Base-by-base conservation (phyloP, 2,113 vertebrate genomes). In the Heterocephalus glaber region DNA sequence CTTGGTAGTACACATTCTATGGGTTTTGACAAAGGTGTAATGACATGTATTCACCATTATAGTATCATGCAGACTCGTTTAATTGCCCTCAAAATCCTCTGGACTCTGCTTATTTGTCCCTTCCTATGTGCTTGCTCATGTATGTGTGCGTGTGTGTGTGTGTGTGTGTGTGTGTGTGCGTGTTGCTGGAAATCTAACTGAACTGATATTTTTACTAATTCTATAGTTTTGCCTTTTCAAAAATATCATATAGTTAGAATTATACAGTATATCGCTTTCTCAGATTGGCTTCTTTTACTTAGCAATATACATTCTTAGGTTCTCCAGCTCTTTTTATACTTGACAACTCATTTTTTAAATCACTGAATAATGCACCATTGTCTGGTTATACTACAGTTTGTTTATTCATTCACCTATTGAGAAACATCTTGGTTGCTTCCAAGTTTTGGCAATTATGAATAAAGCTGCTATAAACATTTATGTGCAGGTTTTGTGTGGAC, bases 361-460 rank as follows among this genome's bases (percentile, higher is more conserved):
- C 5, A 0, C 16, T 65, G 52, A 76, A 56, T 44, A 44, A 81
- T 14, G 17, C 22, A 47, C 8, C 9, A 1, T 65, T 76, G 38
- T 63, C 52, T 76, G 86, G 26, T 5, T 90, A 16, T 12, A 28
- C 82, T 61, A 54, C 16, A 41, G 44, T 74, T 92, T 87, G 28
- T 93, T 93, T 89, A 86, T 28, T 22, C 61, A 72, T 47, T 94
- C 89, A 91, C n/a, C n/a, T 81, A 58, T 86, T n/a, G 72, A 86
- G 86, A 88, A 61, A 66, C 63, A 58, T 76, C 38, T 60, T 72
- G 26, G 44, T 72, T 74, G 83, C 84, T 86, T 86, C 92, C 66
- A 91, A 93, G 72, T 90, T 95, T 82, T n/a, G 33, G 52, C 84
- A 82, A 58, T 94, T 85, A 58, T 13, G n/a, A 74, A 93, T 66